These are phyloP conservation scores for Neoaliturus tenellus DNA, from an alignment of 2,888 invertebrate genomes.

Conservation along the genomic window DNA sequence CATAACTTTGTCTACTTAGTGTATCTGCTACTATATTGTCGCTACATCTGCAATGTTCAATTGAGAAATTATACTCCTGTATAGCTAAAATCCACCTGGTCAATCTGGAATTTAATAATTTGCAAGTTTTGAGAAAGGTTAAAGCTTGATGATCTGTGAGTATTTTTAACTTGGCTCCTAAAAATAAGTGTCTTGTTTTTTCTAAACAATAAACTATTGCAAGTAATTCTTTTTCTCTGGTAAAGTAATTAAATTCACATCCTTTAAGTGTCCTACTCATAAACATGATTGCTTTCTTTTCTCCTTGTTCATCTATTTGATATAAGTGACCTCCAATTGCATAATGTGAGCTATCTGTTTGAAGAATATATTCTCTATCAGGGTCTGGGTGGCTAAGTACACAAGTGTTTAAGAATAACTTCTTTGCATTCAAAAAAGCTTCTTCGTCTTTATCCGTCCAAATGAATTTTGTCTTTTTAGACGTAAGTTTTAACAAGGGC, in stretches of 20 bases:
- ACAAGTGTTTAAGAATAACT: not conserved
- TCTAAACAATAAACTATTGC: slow-evolving; percentile 12
- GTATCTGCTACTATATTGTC: not conserved
- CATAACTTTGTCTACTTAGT: not conserved
- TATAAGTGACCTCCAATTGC: slow-evolving; percentile 28
- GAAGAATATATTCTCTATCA: not conserved
- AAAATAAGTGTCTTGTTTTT: not conserved
- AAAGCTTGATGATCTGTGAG: not conserved
- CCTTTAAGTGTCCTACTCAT: not conserved
- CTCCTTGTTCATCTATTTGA: not conserved
- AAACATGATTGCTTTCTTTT: not conserved
- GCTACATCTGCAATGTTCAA: not conserved
- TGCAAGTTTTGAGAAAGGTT: not conserved
- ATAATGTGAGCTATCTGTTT: not conserved
- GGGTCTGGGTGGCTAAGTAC: not conserved
- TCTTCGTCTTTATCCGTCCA: slow-evolving; percentile 14
- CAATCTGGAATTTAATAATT: not conserved
- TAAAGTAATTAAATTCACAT: not conserved
- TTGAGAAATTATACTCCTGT: slow-evolving; percentile 4
- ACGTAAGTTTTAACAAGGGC: not conserved
- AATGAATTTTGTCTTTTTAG: not conserved
- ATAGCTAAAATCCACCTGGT: not conserved
- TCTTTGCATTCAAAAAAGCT: not conserved
- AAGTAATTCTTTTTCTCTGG: not conserved
- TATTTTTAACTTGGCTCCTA: not conserved